Conservation (phyloP, 2,888 invertebrate genomes). For the Lapara coniferarum region DNA sequence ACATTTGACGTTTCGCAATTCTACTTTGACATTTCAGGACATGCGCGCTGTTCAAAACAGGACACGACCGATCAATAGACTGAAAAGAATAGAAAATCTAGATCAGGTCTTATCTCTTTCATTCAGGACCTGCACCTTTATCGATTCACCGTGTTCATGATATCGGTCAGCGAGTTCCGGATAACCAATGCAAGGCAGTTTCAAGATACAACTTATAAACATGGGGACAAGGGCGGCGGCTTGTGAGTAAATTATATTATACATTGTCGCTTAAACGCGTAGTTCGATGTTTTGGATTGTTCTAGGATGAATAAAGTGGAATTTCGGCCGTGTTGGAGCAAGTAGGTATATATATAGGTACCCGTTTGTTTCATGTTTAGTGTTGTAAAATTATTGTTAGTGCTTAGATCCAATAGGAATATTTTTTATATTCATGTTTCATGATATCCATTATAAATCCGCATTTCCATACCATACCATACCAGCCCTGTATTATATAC, state of each 20-base stretch:
- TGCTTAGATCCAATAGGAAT: no score
- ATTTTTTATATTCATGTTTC: no score
- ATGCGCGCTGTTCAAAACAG: constrained; percentile 48
- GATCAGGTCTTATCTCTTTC: constrained; percentile 80
- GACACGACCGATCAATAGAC: constrained; percentile 62
- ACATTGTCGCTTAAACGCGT: constrained; percentile 43
- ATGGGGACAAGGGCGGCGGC: constrained; percentile 97
- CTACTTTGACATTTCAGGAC: constrained; percentile 40
- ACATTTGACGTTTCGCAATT: constrained; percentile 31
- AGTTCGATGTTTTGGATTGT: constrained; percentile 33
- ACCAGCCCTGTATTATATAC: no score
- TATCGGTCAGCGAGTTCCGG: constrained; percentile 58
- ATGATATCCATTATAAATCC: no score
- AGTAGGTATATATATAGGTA: neutral
- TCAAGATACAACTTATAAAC: constrained; percentile 88
- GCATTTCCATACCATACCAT: no score
- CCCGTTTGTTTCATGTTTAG: neutral
- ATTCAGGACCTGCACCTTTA: constrained; percentile 52
- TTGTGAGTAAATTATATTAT: constrained; percentile 85
- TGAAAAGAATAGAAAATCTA: constrained; percentile 75
- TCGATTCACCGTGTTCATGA: constrained; percentile 64
- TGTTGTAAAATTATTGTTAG: neutral
- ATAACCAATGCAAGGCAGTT: constrained; percentile 86
- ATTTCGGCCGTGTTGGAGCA: neutral
- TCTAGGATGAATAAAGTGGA: constrained; percentile 16